Percentiles rank a stretch among this genome's conserved stretches.
phyloP scores from a whole-genome alignment of 2,888 invertebrate genomes.

The Diarsia dahlii region DNA sequence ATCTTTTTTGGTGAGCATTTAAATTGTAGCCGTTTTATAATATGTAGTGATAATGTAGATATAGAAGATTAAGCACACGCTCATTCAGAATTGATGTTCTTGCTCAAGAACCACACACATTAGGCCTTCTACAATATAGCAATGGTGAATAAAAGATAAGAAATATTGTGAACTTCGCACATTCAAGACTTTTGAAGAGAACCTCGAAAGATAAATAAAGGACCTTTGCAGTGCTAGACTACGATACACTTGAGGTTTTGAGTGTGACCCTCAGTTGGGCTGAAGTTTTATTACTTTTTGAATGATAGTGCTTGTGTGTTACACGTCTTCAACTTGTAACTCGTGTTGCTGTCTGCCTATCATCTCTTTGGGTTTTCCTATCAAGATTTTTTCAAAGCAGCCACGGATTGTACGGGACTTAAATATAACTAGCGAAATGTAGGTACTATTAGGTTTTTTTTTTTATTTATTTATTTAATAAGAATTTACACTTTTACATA shows the following conservation, averaged over 20 bases:
- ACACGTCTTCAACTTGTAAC: background rate
- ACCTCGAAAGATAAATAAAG: conserved; percentile 13
- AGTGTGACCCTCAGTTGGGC: background rate
- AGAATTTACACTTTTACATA: too few relatives aligned
- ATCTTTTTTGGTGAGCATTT: too few relatives aligned
- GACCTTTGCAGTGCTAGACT: background rate
- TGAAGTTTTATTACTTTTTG: conserved; percentile 18
- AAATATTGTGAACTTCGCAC: conserved; percentile 10
- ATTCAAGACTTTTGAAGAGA: conserved; percentile 11
- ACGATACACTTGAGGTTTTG: conserved; percentile 19
- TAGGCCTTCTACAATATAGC: conserved; percentile 19
- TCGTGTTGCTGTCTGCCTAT: background rate
- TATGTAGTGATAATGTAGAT: too few relatives aligned
- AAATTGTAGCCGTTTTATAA: too few relatives aligned
- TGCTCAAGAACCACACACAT: conserved; percentile 31
- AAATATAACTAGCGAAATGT: too few relatives aligned
- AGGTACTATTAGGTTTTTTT: too few relatives aligned
- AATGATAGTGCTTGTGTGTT: background rate
- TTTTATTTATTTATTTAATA: too few relatives aligned
- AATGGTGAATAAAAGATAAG: conserved; percentile 18
- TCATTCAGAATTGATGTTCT: conserved; percentile 31
- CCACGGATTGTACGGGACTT: too few relatives aligned
- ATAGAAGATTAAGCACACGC: conserved; percentile 43
- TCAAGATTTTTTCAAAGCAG: too few relatives aligned
- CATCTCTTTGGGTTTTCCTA: too few relatives aligned